Evolutionary conservation across 2,888 invertebrate genomes (phyloP).

Genomic region (Phania funesta): DNA sequence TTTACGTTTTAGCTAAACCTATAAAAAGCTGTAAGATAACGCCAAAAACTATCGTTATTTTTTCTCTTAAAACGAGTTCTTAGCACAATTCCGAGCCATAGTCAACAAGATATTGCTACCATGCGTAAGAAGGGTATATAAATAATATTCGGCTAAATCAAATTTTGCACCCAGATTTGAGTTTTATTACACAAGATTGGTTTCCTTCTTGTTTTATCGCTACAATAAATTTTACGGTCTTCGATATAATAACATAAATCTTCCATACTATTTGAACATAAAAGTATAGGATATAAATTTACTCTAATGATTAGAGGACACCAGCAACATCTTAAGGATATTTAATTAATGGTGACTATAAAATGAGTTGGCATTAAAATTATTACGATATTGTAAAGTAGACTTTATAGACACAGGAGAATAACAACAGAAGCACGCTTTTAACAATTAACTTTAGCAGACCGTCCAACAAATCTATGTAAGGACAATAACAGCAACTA

Average conservation of each 20-base stretch:
- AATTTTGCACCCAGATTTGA: too few species aligned
- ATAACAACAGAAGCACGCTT: conserved; percentile 11
- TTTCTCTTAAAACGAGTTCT: too few species aligned
- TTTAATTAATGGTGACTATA: conserved; percentile 15
- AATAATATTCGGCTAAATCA: too few species aligned
- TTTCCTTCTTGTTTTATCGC: too few species aligned
- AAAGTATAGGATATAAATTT: not conserved
- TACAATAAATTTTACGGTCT: not conserved
- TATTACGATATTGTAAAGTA: conserved; percentile 10
- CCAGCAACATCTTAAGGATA: too few species aligned
- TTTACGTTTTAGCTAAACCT: too few species aligned
- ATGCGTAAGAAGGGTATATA: too few species aligned
- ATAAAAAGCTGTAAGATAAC: too few species aligned
- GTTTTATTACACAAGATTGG: too few species aligned
- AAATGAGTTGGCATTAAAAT: conserved; percentile 44
- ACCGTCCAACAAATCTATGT: not conserved
- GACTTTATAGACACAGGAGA: not conserved
- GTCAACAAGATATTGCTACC: too few species aligned
- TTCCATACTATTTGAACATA: not conserved
- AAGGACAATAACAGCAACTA: not conserved
- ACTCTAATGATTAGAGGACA: not conserved
- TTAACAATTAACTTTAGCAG: conserved; percentile 7
- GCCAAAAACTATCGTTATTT: too few species aligned
- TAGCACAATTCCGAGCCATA: too few species aligned
- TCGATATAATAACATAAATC: not conserved